These are phyloP conservation scores for Meriones psammophilus DNA, from an alignment of 2,797 vertebrate genomes.

Conservation along the genomic window DNA sequence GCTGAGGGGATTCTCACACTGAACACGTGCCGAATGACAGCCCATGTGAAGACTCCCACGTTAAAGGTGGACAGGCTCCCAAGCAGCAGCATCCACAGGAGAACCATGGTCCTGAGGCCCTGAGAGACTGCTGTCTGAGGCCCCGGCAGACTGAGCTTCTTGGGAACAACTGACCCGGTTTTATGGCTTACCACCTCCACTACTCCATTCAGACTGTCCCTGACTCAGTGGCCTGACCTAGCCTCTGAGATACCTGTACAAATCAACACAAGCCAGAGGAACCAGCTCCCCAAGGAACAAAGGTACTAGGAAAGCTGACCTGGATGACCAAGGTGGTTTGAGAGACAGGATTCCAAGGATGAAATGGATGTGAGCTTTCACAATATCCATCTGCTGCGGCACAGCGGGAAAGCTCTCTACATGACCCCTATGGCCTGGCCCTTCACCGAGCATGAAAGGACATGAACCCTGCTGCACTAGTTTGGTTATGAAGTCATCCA, in stretches of 20 bases:
- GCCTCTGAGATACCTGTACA: background rate
- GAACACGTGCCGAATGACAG: background rate
- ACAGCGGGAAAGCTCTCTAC: background rate
- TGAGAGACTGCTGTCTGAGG: background rate
- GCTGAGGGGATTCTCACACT: background rate
- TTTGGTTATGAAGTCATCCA: background rate
- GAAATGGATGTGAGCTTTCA: background rate
- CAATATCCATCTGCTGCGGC: no score
- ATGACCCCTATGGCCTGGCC: background rate
- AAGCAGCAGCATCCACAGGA: background rate
- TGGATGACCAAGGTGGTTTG: background rate
- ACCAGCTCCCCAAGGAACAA: background rate
- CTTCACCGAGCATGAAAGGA: background rate
- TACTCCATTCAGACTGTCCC: background rate
- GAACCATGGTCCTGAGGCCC: background rate
- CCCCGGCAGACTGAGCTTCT: background rate
- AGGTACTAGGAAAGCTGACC: background rate
- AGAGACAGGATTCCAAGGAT: background rate
- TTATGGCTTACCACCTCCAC: background rate
- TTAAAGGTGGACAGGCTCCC: accelerated
- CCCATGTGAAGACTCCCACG: conserved; percentile 12
- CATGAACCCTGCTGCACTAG: background rate
- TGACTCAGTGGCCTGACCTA: background rate
- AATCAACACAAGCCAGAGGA: background rate
- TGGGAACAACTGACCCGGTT: background rate